Conservation (phyloP, 2,113 vertebrate species). For the Sterrhoptilus dennistouni region DNA sequence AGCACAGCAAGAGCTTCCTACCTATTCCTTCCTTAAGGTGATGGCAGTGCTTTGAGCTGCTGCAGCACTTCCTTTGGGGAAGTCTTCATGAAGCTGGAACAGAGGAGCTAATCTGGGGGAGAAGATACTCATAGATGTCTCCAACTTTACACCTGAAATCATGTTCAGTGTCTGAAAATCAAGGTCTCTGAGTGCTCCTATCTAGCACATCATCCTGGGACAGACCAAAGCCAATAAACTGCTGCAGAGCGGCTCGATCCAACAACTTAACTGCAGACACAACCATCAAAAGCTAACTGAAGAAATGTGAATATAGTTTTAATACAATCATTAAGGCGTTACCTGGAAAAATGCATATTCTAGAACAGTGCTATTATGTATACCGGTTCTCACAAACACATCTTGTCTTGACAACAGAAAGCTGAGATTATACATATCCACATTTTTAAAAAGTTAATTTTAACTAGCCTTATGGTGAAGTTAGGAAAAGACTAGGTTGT, state of each 20-base stretch:
- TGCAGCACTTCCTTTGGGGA: not conserved
- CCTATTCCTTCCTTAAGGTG: not conserved
- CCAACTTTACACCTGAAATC: not conserved
- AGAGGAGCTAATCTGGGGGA: not conserved
- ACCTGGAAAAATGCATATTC: not conserved
- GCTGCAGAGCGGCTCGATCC: not conserved
- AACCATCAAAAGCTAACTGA: not conserved
- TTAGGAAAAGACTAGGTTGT: not conserved
- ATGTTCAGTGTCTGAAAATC: not conserved
- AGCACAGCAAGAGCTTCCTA: not conserved
- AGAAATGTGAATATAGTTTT: not conserved
- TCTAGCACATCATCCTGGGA: not conserved
- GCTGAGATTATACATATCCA: not conserved
- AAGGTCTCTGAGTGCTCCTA: not conserved
- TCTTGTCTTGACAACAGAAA: not conserved
- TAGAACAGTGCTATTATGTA: not conserved
- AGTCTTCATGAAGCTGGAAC: not conserved
- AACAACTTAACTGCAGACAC: not conserved
- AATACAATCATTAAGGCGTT: not conserved
- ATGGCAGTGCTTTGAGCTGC: not conserved
- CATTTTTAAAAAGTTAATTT: not conserved
- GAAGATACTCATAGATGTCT: not conserved
- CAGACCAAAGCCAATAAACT: not conserved
- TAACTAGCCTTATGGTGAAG: not conserved
- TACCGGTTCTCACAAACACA: not conserved